These are phyloP conservation scores for Acanthisitta chloris DNA, from an alignment of 2,113 vertebrate genomes.

Conservation along the genomic window DNA sequence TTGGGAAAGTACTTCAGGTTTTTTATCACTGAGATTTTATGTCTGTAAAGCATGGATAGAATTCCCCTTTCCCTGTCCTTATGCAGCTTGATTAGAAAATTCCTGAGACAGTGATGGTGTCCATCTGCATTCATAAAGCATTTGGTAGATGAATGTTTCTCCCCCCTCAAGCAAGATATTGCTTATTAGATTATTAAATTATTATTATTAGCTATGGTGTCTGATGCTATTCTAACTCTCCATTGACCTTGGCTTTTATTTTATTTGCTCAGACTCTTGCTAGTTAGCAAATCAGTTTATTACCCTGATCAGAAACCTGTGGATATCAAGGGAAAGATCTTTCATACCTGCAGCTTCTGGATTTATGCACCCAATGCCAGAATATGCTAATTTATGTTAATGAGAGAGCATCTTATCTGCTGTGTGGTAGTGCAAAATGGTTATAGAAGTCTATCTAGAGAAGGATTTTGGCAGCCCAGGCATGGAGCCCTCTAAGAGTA, in stretches of 20 bases:
- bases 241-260: not conserved
- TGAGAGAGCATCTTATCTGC: not conserved
- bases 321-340: not conserved
- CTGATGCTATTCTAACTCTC: not conserved
- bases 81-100: not conserved
- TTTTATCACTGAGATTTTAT: not conserved
- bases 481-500: not conserved
- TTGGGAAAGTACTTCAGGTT: not conserved
- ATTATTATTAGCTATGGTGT: not conserved
- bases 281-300: not conserved
- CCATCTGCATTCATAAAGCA: not conserved
- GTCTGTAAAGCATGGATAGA: not conserved
- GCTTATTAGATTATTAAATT: not conserved
- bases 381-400: not conserved
- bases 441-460: not conserved
- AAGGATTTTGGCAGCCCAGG: not conserved
- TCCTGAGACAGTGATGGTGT: not conserved
- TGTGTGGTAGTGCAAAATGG: accelerated
- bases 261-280: not conserved
- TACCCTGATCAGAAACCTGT: not conserved
- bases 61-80: not conserved
- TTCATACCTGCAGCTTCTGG: not conserved
- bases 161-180: not conserved
- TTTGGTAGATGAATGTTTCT: not conserved
- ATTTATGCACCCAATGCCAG: not conserved